These are phyloP conservation scores for Ciconia nigra DNA, from an alignment of 2,797 vertebrate species.

Conservation along the genomic window DNA sequence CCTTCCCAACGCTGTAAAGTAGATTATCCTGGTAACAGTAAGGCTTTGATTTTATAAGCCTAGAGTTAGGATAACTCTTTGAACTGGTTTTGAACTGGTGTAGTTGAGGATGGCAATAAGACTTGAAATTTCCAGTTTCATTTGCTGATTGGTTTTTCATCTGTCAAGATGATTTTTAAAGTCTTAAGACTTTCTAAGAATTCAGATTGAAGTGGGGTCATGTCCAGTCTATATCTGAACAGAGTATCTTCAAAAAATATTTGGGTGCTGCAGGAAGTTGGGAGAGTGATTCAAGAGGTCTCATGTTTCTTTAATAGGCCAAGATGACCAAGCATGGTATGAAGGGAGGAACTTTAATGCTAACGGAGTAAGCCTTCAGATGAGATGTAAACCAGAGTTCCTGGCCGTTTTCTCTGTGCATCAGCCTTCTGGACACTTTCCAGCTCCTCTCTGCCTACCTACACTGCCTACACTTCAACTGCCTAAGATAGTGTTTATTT, in stretches of 20 bases:
- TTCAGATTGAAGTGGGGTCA: not conserved
- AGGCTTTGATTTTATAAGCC: not conserved
- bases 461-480: not conserved
- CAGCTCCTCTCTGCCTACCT: slow-evolving; percentile 38
- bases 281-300: not conserved
- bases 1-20: not conserved
- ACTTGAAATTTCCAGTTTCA: not conserved
- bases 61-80: not conserved
- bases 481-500: not conserved
- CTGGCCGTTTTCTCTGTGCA: not conserved
- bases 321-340: slow-evolving; percentile 11
- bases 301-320: not conserved
- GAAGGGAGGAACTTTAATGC: not conserved
- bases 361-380: slow-evolving; percentile 1
- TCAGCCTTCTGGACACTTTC: slow-evolving; percentile 13
- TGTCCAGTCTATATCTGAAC: not conserved
- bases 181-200: not conserved
- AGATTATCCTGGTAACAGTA: not conserved
- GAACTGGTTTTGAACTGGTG: not conserved
- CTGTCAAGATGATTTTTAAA: not conserved
- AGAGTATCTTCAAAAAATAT: not conserved
- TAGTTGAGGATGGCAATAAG: not conserved
- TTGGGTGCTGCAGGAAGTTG: not conserved
- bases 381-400: slow-evolving; percentile 45
- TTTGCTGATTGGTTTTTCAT: not conserved